Evolutionary conservation across 2,113 vertebrate species (phyloP), one percentile per base, ranked within the genome.

Genomic region (Sprattus sprattus): DNA sequence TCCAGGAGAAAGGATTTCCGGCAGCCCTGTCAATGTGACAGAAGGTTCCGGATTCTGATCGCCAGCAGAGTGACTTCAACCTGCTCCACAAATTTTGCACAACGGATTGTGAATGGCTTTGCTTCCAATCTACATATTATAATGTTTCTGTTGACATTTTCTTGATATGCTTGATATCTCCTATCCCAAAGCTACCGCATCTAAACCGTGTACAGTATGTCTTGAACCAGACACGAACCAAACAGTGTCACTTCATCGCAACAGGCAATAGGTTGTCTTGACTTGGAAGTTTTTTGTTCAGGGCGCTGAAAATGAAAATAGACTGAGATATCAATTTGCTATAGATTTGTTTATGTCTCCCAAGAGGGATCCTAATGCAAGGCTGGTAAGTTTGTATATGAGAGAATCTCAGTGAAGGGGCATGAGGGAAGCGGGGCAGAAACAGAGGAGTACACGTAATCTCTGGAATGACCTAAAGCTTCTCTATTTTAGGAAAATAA

Each of bases 131-230:
- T 32, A 39, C 71, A 39, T 32, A 78, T 16, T 78, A 11, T 78
- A 78, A 39, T 18, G 15, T 78, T 5, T 78, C 13, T 78, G 71
- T 78, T 15, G 10, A 78, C 71, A 39, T 32, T 15, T 78, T 78
- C 44, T 78, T 78, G 71, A n/a, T n/a, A n/a, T 78, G 71, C 71
- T 78, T 78, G 71, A 78, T 39, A 78, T 78, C 32, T 39, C 71
- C 28, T 39, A 78, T 16, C 20, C 71, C 25, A 78, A 78, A 78
- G 71, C 25, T 78, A 78, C 32, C 13, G 10, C 71, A 39, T 78
- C 32, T 78, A 39, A 32, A 39, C 25, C 28, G 15, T 78, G 71
- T 75, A 75, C n/a, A 28, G 67, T 44, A 78, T 78, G 16, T 78
- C 71, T 78, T 78, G 39, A 39, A 39, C 10, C 71, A 78, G 28